Percentiles rank a stretch among this genome's conserved stretches.
phyloP scores from a whole-genome alignment of 2,797 vertebrate genomes.

The Myotis findleyi region DNA sequence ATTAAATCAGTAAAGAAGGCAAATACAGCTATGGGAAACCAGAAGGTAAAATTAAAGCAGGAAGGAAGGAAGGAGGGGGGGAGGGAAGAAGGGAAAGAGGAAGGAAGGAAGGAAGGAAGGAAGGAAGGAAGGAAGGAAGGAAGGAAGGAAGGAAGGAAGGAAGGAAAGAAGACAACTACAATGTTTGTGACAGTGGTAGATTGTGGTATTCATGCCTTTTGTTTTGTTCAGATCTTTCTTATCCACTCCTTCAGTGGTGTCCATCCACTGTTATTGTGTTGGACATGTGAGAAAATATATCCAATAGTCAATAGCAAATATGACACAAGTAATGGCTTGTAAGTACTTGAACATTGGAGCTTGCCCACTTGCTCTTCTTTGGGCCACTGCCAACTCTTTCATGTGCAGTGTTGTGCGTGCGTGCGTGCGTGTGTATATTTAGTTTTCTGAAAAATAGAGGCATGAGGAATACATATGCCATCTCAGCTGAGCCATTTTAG shows the following conservation, averaged over 20 bases:
- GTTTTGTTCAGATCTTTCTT: not conserved
- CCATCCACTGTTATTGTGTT: not conserved
- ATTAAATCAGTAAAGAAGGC: not conserved
- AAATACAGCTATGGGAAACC: not conserved
- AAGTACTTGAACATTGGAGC: not conserved
- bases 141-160: not conserved
- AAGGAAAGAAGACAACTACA: not conserved
- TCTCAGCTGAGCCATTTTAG: not conserved
- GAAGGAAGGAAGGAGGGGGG: rapidly evolving
- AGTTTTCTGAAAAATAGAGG: not conserved
- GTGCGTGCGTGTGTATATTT: not conserved
- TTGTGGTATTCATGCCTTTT: rapidly evolving
- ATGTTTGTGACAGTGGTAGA: not conserved
- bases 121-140: not conserved
- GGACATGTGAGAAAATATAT: not conserved
- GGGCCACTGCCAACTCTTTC: not conserved
- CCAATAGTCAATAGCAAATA: not conserved
- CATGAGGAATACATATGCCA: not conserved
- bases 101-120: rapidly evolving
- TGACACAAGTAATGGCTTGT: not conserved
- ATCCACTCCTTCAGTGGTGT: not conserved
- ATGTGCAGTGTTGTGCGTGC: not conserved
- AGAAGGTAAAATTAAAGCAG: not conserved
- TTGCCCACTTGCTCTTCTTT: not conserved
- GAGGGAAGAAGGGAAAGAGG: too few relatives aligned